These are phyloP conservation scores for Leptinotarsa defecta DNA, from an alignment of 1,140 invertebrate species.

Conservation along the genomic window DNA sequence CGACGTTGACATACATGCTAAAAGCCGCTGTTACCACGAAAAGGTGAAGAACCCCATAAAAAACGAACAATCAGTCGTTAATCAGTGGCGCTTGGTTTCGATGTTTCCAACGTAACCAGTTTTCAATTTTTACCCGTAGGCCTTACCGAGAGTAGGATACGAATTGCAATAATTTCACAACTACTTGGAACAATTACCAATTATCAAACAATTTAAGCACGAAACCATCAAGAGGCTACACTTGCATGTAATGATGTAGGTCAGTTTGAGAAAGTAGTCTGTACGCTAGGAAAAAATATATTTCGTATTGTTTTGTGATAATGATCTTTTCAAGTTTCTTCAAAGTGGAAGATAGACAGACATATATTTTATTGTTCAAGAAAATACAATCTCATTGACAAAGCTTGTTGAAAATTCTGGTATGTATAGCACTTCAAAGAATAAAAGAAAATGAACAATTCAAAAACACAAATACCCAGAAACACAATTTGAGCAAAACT, in stretches of 20 bases:
- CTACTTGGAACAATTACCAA: slow-evolving; percentile 15
- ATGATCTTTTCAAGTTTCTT: too few relatives aligned
- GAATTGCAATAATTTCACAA: slow-evolving; percentile 21
- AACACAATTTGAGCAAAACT: too few relatives aligned
- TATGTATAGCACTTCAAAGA: too few relatives aligned
- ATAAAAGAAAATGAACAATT: too few relatives aligned
- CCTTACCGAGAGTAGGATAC: not conserved
- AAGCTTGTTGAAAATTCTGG: too few relatives aligned
- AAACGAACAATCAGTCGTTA: not conserved
- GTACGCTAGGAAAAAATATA: not conserved
- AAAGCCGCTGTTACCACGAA: not conserved
- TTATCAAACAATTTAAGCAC: slow-evolving; percentile 12
- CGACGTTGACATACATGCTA: too few relatives aligned
- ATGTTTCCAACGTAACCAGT: slow-evolving; percentile 7
- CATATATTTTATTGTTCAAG: too few relatives aligned
- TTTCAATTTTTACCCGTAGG: not conserved
- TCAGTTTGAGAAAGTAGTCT: slow-evolving; percentile 10
- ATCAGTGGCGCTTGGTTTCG: slow-evolving; percentile 13
- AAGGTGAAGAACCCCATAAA: slow-evolving; percentile 18
- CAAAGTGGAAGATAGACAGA: too few relatives aligned
- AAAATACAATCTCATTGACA: too few relatives aligned
- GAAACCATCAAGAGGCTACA: slow-evolving; percentile 1
- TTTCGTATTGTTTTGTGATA: too few relatives aligned
- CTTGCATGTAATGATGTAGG: slow-evolving; percentile 9
- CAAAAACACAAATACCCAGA: too few relatives aligned